Base-by-base conservation (phyloP, 1,140 invertebrate genomes). In the Drosophila quadrilineata region DNA sequence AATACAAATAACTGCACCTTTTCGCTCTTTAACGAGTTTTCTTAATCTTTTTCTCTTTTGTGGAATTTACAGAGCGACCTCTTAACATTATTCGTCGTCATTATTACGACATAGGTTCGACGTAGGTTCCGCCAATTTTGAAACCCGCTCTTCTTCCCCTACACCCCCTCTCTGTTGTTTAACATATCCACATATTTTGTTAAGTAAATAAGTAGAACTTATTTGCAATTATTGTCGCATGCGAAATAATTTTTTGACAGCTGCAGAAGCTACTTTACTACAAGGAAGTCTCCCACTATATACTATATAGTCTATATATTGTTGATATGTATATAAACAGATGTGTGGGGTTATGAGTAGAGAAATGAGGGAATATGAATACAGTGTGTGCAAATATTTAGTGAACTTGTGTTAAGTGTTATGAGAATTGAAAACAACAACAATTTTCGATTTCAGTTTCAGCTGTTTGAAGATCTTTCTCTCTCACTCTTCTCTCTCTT, bases 391-490 rank as follows among this genome's bases (percentile, higher is more conserved):
- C 52, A 66, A 84, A 84, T 84, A 71, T 85, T 79, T 74, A 82
- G 72, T 68, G 56, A 60, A 54, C 28, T 50, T 80, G 76, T 62
- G 76, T 67, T 80, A 80, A 77, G 17, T 48, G 58, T 45, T 48
- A 75, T 21, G 26, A 41, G 68, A 82, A 82, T 72, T 82, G n/a
- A n/a, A n/a, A n/a, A n/a, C n/a, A n/a, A n/a, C n/a, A 82, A 82
- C 71, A 82, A 59, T 82, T 82, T 82, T 75, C 71, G 56, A 50
- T 71, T 67, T 67, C 40, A 35, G 33, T 58, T 49, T 58, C 45
- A 54, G 41, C 17, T 19, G 19, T 33, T 8, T 17, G 24, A 26
- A 45, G 28, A 22, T 46, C 57, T 46, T 31, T 21, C 46, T 54
- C 45, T 43, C 38, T 53, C n/a, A n/a, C n/a, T 16, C 29, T 35